Conservation (phyloP, 2,113 vertebrate species). For the Elephas maximus region DNA sequence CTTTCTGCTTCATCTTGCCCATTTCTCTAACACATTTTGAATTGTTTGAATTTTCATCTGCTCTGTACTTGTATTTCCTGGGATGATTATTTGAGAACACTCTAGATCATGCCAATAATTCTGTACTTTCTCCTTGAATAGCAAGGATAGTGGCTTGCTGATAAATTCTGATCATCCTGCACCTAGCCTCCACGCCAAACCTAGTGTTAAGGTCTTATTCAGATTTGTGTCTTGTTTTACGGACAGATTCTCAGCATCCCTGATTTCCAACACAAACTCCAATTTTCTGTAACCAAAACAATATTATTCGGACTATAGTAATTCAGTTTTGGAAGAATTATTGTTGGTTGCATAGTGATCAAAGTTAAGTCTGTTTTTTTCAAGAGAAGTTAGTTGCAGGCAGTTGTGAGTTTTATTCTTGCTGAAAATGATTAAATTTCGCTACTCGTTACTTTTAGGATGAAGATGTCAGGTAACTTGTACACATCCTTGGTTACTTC, state of each 20-base stretch:
- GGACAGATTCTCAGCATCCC: neutral
- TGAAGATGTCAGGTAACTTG: neutral
- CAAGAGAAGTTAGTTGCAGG: neutral
- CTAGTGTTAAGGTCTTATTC: neutral
- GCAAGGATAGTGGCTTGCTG: neutral
- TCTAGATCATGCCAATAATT: neutral
- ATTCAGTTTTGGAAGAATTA: neutral
- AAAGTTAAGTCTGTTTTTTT: neutral
- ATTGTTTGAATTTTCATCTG: neutral
- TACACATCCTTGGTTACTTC: neutral
- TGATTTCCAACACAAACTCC: neutral
- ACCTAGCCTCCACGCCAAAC: neutral
- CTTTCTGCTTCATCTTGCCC: neutral
- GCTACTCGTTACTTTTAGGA: neutral
- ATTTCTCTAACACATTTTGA: neutral
- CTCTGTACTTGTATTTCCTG: constrained; percentile 13
- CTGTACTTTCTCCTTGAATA: constrained; percentile 10
- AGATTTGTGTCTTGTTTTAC: neutral
- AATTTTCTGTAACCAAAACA: neutral
- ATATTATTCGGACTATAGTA: neutral
- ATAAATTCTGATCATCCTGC: neutral
- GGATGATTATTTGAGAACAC: constrained; percentile 40
- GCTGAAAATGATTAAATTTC: neutral
- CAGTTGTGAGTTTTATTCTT: constrained; percentile 33
- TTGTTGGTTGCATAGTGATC: constrained; percentile 24